These are phyloP conservation scores for Brenthis hecate DNA, from an alignment of 2,888 invertebrate species.

Conservation along the genomic window DNA sequence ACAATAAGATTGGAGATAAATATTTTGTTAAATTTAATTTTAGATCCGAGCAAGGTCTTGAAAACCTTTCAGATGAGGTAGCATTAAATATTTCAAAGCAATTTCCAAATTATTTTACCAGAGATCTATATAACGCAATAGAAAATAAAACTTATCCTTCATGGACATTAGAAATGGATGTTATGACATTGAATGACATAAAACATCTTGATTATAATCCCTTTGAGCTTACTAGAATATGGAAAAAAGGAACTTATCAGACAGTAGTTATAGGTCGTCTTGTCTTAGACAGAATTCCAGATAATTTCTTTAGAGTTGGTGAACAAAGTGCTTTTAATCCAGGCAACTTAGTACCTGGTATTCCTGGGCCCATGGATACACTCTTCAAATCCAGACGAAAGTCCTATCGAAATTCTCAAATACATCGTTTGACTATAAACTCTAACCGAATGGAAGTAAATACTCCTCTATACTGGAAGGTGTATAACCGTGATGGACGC, in stretches of 20 bases:
- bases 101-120: conserved; percentile 92
- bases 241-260: conserved; percentile 63
- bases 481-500: conserved; percentile 73
- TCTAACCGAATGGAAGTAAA: conserved; percentile 61
- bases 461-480: conserved; percentile 53
- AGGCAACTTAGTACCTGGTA: conserved; percentile 65
- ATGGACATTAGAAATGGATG: conserved; percentile 64
- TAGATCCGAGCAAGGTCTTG: conserved; percentile 93
- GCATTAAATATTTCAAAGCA: conserved; percentile 84
- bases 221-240: conserved; percentile 60
- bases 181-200: conserved; percentile 53
- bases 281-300: conserved; percentile 54
- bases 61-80: conserved; percentile 85
- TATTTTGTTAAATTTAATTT: conserved; percentile 94
- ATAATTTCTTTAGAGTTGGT: conserved; percentile 56
- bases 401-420: conserved; percentile 59
- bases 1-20: conserved; percentile 86
- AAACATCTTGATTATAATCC: conserved; percentile 57
- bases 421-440: conserved; percentile 61
- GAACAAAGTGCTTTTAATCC: conserved; percentile 62
- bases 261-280: conserved; percentile 57
- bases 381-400: conserved; percentile 56
- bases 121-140: conserved; percentile 95
- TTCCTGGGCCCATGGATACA: conserved; percentile 59
- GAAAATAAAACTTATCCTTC: conserved; percentile 79